Conservation (phyloP, 2,113 vertebrate genomes). For the Panthera uncia region DNA sequence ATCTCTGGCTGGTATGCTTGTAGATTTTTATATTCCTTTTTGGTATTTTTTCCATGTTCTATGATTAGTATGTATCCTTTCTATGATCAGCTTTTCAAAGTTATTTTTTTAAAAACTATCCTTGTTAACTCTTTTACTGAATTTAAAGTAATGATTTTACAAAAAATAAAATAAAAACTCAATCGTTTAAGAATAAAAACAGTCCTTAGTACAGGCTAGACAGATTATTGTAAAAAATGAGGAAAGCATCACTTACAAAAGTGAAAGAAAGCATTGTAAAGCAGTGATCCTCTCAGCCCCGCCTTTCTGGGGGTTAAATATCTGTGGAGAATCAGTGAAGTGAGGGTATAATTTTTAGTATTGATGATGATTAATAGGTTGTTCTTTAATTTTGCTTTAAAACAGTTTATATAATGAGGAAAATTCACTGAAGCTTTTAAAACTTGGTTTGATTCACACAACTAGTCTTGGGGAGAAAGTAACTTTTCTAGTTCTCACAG, state of each 20-base stretch:
- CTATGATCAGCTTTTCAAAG: not conserved
- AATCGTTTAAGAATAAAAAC: not conserved
- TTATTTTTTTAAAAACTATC: not conserved
- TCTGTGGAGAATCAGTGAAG: not conserved
- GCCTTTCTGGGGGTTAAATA: not conserved
- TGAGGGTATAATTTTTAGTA: not conserved
- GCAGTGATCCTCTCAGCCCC: not conserved
- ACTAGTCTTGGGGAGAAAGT: not conserved
- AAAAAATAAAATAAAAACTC: slow-evolving; percentile 12
- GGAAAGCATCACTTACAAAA: not conserved
- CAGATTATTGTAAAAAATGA: not conserved
- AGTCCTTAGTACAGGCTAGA: not conserved
- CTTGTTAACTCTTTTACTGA: not conserved
- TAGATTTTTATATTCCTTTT: not conserved
- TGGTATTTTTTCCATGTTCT: not conserved
- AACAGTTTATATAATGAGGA: not conserved
- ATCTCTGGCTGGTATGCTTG: not conserved
- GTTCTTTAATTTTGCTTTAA: slow-evolving; percentile 11
- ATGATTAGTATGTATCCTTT: not conserved
- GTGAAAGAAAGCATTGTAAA: not conserved
- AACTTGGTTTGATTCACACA: not conserved
- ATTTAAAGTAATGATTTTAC: slow-evolving; percentile 32
- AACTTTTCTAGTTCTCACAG: slow-evolving; percentile 5
- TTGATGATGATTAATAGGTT: not conserved
- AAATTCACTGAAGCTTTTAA: not conserved